Conservation (phyloP, 2,888 invertebrate species). For the Hedya salicella region DNA sequence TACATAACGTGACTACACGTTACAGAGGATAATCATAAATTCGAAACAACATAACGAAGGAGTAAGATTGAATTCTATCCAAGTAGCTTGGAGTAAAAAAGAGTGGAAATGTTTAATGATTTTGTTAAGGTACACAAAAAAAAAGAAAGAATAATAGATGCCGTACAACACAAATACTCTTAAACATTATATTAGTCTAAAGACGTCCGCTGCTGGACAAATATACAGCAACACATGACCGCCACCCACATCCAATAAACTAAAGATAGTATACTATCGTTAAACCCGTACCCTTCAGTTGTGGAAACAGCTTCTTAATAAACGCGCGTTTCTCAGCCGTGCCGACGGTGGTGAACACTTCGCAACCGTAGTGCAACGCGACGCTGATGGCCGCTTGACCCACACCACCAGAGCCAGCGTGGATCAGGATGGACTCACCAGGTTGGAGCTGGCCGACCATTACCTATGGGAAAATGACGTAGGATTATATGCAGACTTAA, state of each 20-base stretch:
- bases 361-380: slow-evolving; percentile 94
- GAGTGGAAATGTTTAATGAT: not conserved
- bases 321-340: slow-evolving; percentile 95
- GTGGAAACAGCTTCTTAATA: slow-evolving; percentile 94
- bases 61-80: no score
- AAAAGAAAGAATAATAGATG: no score
- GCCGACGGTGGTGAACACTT: slow-evolving; percentile 97
- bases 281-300: slow-evolving; percentile 82
- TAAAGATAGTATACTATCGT: no score
- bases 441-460: slow-evolving; percentile 90
- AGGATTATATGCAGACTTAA: not conserved
- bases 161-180: no score
- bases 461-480: slow-evolving; percentile 55
- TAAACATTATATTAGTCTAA: no score
- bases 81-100: not conserved
- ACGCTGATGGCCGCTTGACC: slow-evolving; percentile 99
- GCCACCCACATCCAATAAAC: no score
- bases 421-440: slow-evolving; percentile 95
- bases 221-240: no score
- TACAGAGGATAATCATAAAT: no score
- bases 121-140: not conserved
- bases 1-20: no score
- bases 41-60: no score
- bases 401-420: slow-evolving; percentile 98
- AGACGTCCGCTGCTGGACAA: no score